phyloP scores from a whole-genome alignment of 2,888 invertebrate genomes.

The Dryocosmus kuriphilus region DNA sequence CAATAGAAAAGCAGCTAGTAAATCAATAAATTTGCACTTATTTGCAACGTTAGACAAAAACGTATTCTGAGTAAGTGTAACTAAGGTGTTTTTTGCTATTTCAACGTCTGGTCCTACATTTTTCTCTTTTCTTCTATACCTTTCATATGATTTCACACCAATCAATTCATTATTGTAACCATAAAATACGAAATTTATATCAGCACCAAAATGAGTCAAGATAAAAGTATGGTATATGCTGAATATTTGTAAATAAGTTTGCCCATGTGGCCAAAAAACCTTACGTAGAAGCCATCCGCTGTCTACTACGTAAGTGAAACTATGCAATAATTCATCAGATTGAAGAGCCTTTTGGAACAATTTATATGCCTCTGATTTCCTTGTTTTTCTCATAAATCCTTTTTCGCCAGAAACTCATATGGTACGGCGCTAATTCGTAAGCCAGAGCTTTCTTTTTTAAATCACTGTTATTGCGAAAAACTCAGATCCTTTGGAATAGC shows the following conservation, averaged over 20 bases:
- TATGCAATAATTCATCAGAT: too few species aligned
- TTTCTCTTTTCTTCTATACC: conserved; percentile 49
- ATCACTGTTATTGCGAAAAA: too few species aligned
- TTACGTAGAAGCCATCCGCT: conserved; percentile 53
- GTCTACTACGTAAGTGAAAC: conserved; percentile 44
- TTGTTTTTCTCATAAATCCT: too few species aligned
- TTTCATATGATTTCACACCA: conserved; percentile 55
- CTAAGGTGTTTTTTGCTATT: conserved; percentile 13
- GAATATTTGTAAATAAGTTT: conserved; percentile 46
- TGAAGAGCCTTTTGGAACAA: too few species aligned
- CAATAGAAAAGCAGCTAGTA: too few species aligned
- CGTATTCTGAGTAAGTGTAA: too few species aligned
- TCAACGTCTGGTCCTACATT: conserved; percentile 52
- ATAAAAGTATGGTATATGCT: conserved; percentile 41
- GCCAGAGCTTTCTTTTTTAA: too few species aligned
- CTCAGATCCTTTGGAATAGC: conserved; percentile 56
- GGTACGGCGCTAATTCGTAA: too few species aligned
- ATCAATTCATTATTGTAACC: conserved; percentile 52
- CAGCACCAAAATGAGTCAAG: conserved; percentile 24
- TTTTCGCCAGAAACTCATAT: too few species aligned
- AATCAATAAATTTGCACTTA: too few species aligned
- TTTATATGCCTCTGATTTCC: too few species aligned
- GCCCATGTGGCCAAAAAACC: conserved; percentile 50
- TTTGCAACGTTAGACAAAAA: too few species aligned
- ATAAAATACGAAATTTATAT: conserved; percentile 53